Conservation (phyloP, 2,888 invertebrate genomes). For the Podabrus alpinus region DNA sequence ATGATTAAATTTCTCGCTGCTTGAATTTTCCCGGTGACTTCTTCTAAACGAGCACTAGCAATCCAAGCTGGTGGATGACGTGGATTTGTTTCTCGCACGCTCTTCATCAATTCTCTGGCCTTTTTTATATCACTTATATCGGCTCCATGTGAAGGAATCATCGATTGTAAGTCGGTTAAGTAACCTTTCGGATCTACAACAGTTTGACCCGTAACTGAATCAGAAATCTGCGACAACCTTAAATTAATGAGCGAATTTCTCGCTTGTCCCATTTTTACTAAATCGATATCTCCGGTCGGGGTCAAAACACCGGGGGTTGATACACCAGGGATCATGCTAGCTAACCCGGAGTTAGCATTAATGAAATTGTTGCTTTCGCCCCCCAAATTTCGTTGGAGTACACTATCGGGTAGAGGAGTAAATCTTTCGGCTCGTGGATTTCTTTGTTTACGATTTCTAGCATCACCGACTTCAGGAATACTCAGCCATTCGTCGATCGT, state of each 20-base stretch:
- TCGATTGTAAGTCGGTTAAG: slow-evolving; percentile 97
- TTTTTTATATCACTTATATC: slow-evolving; percentile 98
- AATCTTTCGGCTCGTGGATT: slow-evolving; percentile 96
- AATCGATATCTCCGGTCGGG: slow-evolving; percentile 90
- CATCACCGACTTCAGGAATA: slow-evolving; percentile 99
- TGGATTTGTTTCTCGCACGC: slow-evolving; percentile 96
- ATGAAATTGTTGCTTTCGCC: slow-evolving; percentile 79
- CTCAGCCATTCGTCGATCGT: slow-evolving; percentile 95
- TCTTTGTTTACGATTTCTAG: slow-evolving; percentile 92
- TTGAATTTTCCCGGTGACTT: slow-evolving; percentile 96
- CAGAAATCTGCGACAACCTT: slow-evolving; percentile 91
- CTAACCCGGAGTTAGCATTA: slow-evolving; percentile 83
- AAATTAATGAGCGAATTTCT: slow-evolving; percentile 99
- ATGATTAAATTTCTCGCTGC: slow-evolving; percentile 96
- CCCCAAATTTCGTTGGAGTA: slow-evolving; percentile 83
- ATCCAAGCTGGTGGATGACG: slow-evolving; percentile 99
- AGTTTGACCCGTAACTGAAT: slow-evolving; percentile 98
- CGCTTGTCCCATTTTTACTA: slow-evolving; percentile 98
- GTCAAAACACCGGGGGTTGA: slow-evolving; percentile 84
- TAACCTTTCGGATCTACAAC: slow-evolving; percentile 99
- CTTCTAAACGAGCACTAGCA: slow-evolving; percentile 96
- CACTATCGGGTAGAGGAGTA: slow-evolving; percentile 96
- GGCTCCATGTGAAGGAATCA: slow-evolving; percentile 98
- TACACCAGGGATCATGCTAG: slow-evolving; percentile 86
- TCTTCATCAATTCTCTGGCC: slow-evolving; percentile 90